These are phyloP conservation scores for Mohoua ochrocephala DNA, from an alignment of 2,113 vertebrate species.

Conservation along the genomic window DNA sequence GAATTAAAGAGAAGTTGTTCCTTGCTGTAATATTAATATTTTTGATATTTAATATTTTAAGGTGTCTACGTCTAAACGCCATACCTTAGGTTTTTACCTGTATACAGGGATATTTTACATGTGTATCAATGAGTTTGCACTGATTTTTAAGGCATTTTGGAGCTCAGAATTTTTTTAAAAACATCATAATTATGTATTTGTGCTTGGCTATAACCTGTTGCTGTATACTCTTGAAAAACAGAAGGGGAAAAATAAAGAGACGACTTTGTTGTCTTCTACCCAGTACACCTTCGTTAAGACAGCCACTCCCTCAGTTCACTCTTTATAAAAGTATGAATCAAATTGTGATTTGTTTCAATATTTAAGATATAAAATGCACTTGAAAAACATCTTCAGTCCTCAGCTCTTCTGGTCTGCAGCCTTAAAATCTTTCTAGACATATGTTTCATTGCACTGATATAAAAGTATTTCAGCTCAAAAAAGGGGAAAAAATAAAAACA, in stretches of 20 bases:
- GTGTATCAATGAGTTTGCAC: background rate
- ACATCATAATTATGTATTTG: background rate
- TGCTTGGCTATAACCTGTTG: background rate
- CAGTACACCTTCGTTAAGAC: background rate
- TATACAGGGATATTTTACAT: background rate
- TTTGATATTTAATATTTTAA: background rate
- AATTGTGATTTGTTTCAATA: background rate
- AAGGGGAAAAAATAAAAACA: background rate
- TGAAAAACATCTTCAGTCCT: background rate
- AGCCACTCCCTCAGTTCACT: background rate
- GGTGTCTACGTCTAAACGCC: background rate
- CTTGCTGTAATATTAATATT: background rate
- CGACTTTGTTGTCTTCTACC: background rate
- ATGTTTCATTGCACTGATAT: background rate
- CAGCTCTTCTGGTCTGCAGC: background rate
- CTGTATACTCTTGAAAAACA: background rate
- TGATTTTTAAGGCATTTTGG: background rate
- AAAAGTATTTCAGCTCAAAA: background rate
- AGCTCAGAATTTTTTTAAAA: background rate
- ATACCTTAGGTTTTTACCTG: background rate
- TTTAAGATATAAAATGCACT: background rate
- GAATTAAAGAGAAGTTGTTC: background rate
- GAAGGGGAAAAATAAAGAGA: background rate
- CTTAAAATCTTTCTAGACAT: background rate
- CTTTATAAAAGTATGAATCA: background rate